phyloP scores from a whole-genome alignment of 1,140 invertebrate genomes.

The Myzus persicae region DNA sequence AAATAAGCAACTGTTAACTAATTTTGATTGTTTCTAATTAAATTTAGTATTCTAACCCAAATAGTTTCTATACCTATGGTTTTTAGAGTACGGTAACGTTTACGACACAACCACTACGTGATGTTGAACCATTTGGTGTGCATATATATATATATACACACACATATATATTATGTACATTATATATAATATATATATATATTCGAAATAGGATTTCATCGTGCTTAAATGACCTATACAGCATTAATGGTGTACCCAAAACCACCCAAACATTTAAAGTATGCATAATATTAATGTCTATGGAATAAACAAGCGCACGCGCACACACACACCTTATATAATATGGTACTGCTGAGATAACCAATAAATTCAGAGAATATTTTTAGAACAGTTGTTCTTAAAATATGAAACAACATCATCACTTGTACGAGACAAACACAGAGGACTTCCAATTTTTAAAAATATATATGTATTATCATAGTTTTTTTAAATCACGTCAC shows the following conservation, averaged over 20 bases:
- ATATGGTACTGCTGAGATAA: background rate
- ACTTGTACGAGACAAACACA: background rate
- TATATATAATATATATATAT: background rate
- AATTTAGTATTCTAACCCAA: background rate
- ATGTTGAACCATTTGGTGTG: background rate
- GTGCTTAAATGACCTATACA: background rate
- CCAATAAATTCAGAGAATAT: background rate
- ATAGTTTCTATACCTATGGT: background rate
- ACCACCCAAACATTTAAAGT: background rate
- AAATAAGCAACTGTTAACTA: background rate
- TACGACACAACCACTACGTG: background rate
- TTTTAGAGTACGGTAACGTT: background rate
- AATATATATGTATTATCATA: no score
- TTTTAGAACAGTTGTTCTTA: background rate
- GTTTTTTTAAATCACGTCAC: background rate
- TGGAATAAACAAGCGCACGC: background rate
- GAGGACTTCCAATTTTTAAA: background rate
- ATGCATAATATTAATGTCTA: background rate
- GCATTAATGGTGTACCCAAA: background rate
- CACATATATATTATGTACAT: no score
- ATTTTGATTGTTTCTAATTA: background rate
- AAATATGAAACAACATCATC: background rate
- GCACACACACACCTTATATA: background rate
- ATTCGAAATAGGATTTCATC: background rate
- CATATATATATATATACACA: background rate